Percentiles rank a stretch among this genome's conserved stretches.
These are phyloP conservation scores for Neelides folsomi DNA, from an alignment of 2,888 invertebrate species.

Conservation along the genomic window DNA sequence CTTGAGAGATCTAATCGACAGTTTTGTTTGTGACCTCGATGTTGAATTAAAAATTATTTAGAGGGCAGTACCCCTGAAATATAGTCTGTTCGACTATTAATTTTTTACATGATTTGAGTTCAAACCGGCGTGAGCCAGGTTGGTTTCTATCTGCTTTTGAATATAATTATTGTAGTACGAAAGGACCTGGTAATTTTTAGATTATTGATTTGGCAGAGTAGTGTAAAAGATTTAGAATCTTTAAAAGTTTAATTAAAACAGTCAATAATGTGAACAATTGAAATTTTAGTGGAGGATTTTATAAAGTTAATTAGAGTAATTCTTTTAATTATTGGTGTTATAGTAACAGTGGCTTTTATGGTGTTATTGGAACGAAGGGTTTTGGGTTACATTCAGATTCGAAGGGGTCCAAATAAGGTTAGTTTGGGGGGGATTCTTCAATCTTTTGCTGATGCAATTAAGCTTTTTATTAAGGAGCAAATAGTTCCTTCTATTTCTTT, in stretches of 20 bases:
- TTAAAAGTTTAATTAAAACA: conserved; percentile 32
- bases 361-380: conserved; percentile 58
- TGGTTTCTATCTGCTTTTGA: conserved; percentile 67
- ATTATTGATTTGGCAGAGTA: conserved; percentile 51
- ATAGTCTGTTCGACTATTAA: conserved; percentile 62
- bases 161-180: conserved; percentile 57
- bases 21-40: conserved; percentile 73
- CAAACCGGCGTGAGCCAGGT: conserved; percentile 73
- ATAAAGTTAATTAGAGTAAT: conserved; percentile 16
- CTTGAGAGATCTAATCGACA: conserved; percentile 59
- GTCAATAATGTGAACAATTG: conserved; percentile 37
- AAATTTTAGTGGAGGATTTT: conserved; percentile 33
- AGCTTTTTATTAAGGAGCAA: conserved; percentile 54
- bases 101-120: conserved; percentile 79
- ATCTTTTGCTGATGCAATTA: conserved; percentile 59
- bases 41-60: conserved; percentile 65
- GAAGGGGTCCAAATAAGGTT: conserved; percentile 60
- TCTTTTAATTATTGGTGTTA: conserved; percentile 46
- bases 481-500: conserved; percentile 47
- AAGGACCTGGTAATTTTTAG: conserved; percentile 52
- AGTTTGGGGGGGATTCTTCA: conserved; percentile 51
- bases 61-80: conserved; percentile 50
- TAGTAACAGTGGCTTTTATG: conserved; percentile 56
- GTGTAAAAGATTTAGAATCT: conserved; percentile 59
- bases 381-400: conserved; percentile 58